phyloP scores from a whole-genome alignment of 2,113 vertebrate species.

The Pleuronectes platessa region DNA sequence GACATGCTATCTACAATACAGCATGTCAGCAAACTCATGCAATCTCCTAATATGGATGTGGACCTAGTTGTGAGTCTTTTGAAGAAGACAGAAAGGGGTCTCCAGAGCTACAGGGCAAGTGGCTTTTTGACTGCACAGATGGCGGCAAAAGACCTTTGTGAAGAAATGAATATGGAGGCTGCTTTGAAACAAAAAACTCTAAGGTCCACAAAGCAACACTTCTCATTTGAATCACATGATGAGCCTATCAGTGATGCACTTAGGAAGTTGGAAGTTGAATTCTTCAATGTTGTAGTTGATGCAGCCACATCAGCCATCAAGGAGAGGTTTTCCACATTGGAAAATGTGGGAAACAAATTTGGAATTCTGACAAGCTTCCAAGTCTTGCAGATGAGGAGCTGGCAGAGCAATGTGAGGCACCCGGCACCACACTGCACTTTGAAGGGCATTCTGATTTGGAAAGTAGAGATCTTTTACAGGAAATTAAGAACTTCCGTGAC shows the following conservation, averaged over 20 bases:
- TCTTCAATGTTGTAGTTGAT: neutral
- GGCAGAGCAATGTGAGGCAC: neutral
- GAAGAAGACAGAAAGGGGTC: neutral
- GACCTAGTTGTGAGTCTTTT: conserved; percentile 9
- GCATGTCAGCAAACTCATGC: conserved; percentile 4
- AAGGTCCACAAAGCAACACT: neutral
- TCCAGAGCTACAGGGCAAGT: conserved; percentile 1
- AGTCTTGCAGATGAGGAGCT: neutral
- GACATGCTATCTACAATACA: conserved; percentile 1
- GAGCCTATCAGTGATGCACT: neutral
- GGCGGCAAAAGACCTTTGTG: neutral
- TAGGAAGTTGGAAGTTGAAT: neutral
- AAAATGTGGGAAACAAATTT: neutral
- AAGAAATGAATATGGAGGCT: neutral
- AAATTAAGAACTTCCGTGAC: too few relatives aligned
- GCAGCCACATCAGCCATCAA: neutral
- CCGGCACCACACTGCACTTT: neutral
- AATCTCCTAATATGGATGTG: neutral
- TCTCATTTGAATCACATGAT: neutral
- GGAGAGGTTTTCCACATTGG: neutral
- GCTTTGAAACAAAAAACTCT: neutral
- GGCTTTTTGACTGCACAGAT: neutral
- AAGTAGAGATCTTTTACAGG: too few relatives aligned
- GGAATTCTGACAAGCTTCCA: neutral
- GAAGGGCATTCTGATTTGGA: too few relatives aligned